phyloP scores from a whole-genome alignment of 2,888 invertebrate genomes.

The Clivina fossor region DNA sequence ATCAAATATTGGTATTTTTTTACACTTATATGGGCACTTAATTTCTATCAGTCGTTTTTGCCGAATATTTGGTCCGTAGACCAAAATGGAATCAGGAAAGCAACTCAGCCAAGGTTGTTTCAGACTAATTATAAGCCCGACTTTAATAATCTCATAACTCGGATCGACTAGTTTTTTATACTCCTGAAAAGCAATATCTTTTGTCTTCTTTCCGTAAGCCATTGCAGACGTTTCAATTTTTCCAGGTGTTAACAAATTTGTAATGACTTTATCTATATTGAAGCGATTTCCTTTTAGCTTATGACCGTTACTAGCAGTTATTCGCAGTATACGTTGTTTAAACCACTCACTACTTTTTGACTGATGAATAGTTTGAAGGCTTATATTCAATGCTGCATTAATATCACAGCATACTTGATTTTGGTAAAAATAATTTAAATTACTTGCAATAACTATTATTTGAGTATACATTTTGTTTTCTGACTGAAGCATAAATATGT shows the following conservation, averaged over 20 bases:
- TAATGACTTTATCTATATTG: conserved; percentile 36
- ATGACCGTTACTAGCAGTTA: conserved; percentile 38
- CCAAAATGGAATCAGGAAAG: conserved; percentile 37
- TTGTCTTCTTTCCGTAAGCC: conserved; percentile 37
- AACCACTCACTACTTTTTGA: conserved; percentile 32
- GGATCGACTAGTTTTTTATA: conserved; percentile 33
- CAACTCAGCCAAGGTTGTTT: conserved; percentile 38
- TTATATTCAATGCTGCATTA: conserved; percentile 21
- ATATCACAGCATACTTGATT: conserved; percentile 33
- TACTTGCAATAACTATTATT: conserved; percentile 20
- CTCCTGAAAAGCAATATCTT: conserved; percentile 34
- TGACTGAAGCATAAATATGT: conserved; percentile 29
- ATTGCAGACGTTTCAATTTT: conserved; percentile 32
- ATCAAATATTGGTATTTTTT: conserved; percentile 31
- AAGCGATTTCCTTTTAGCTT: conserved; percentile 36
- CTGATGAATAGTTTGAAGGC: conserved; percentile 34
- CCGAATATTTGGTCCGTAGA: conserved; percentile 36
- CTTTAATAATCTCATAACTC: conserved; percentile 34
- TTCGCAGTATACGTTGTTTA: conserved; percentile 27
- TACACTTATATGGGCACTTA: conserved; percentile 37
- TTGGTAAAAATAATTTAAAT: conserved; percentile 32
- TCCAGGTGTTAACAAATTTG: conserved; percentile 28
- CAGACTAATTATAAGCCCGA: conserved; percentile 36
- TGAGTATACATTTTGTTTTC: conserved; percentile 21
- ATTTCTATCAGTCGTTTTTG: conserved; percentile 39